Conservation (phyloP, 2,888 invertebrate genomes). For the Brachyptera putata region DNA sequence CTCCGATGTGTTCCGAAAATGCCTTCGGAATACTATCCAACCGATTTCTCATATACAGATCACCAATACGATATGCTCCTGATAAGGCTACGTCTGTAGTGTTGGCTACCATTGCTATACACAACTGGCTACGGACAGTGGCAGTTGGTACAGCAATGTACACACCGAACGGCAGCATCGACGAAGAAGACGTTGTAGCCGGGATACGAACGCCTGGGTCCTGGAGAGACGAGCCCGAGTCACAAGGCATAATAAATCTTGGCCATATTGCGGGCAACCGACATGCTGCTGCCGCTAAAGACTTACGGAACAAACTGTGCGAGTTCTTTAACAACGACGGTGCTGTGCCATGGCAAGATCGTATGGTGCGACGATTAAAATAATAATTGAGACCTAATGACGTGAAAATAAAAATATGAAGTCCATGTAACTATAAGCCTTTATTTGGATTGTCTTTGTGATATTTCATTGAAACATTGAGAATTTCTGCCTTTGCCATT, state of each 20-base stretch:
- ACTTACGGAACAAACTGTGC: not conserved
- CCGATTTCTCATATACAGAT: constrained; percentile 13
- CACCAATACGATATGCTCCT: constrained; percentile 16
- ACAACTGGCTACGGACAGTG: constrained; percentile 10
- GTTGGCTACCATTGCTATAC: not conserved
- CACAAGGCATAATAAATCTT: not conserved
- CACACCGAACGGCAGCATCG: not conserved
- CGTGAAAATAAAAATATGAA: too few relatives aligned
- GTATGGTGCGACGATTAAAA: not conserved
- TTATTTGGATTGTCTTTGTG: too few relatives aligned
- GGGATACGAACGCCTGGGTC: not conserved
- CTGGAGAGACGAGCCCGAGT: not conserved
- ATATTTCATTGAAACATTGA: too few relatives aligned
- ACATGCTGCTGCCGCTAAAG: not conserved
- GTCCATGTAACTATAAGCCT: too few relatives aligned
- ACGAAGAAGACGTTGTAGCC: not conserved
- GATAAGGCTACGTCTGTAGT: constrained; percentile 4
- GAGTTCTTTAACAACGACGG: not conserved
- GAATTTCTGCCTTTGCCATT: too few relatives aligned
- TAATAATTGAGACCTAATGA: too few relatives aligned
- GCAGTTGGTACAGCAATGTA: constrained; percentile 2
- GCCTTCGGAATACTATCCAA: constrained; percentile 5
- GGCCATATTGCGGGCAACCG: constrained; percentile 7
- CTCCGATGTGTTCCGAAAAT: too few relatives aligned
- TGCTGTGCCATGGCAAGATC: constrained; percentile 18